Conservation (phyloP, 2,797 vertebrate genomes). For the Danio albolineatus region DNA sequence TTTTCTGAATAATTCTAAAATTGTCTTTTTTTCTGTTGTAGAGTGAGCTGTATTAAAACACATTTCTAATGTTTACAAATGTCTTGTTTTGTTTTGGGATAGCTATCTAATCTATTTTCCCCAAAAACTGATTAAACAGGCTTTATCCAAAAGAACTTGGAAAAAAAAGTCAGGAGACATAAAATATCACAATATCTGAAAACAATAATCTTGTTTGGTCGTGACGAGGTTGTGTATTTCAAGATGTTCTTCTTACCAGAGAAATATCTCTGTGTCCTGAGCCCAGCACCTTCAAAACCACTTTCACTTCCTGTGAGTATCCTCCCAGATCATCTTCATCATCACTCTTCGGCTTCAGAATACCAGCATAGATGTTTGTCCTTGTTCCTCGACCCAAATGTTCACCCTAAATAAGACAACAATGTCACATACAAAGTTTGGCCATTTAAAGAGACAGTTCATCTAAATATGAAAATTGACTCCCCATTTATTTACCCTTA, state of each 20-base stretch:
- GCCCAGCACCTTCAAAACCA: constrained; percentile 95
- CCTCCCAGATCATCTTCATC: constrained; percentile 78
- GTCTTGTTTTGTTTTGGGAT: too few relatives aligned
- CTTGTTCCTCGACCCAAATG: constrained; percentile 92
- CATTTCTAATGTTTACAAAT: too few relatives aligned
- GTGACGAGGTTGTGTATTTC: background rate
- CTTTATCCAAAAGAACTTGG: background rate
- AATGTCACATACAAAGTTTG: background rate
- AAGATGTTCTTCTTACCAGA: constrained; percentile 76
- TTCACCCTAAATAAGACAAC: constrained; percentile 79
- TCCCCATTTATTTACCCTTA: too few relatives aligned
- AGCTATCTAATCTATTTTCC: too few relatives aligned
- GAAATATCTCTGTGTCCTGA: constrained; percentile 96
- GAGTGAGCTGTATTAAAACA: too few relatives aligned
- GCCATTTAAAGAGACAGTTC: background rate
- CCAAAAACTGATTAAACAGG: background rate
- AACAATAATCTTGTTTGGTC: constrained; percentile 13
- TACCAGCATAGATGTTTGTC: constrained; percentile 92
- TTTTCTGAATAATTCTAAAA: too few relatives aligned
- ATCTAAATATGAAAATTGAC: too few relatives aligned
- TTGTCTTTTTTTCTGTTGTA: too few relatives aligned
- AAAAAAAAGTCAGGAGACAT: background rate
- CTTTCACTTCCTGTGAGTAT: constrained; percentile 87
- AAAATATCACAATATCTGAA: background rate
- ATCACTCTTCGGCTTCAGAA: constrained; percentile 87